Evolutionary conservation across 1,140 invertebrate genomes (phyloP), one percentile per base, ranked within the genome.

Genomic region (Solen grandis): DNA sequence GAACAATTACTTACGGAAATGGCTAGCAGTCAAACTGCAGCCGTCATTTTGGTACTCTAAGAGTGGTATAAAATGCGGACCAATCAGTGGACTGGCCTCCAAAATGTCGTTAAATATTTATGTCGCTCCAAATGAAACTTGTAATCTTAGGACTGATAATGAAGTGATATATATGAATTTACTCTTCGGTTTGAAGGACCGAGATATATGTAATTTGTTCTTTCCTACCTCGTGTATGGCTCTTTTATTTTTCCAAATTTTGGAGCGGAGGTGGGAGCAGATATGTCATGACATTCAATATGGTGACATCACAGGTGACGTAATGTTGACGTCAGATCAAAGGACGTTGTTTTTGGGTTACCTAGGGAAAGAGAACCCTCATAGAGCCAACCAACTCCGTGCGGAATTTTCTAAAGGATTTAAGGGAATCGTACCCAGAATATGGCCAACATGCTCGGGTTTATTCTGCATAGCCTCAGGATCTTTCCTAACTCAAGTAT

Each of bases 131-230:
- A 29, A 62, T 31, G 27, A 41, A 19, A 29, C 22, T 19, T 3
- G 35, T 5, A 5, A 46, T 31, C 16, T 79, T 16, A 25, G 16
- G 5, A 52, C 59, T 31, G 82, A 84, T 62, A 25, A 55, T 50
- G 65, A 19, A 52, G 81, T 74, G 19, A 57, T 74, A 31, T 83
- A 60, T 38, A 62, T 75, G 16, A 81, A 66, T 76, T 59, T 63
- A 4, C 27, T 70, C 33, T 84, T 59, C 41, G 36, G 82, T 29
- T 62, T 85, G 19, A 75, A 86, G 31, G 54, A 78, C n/a, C 59
- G 62, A 19, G 78, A 82, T 33, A 57, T 72, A 5, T 74, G 54
- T 14, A 88, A 85, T 70, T 59, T 87, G 13, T 29, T 68, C 35
- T 74, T 85, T 31, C 74, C 87, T 41, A 78, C 74, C 3, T 46